A percentile compares a stretch with the other conserved stretches of the same genome.
Evolutionary conservation across 2,797 vertebrate species (phyloP).

Genomic region (Coregonus ussuriensis): DNA sequence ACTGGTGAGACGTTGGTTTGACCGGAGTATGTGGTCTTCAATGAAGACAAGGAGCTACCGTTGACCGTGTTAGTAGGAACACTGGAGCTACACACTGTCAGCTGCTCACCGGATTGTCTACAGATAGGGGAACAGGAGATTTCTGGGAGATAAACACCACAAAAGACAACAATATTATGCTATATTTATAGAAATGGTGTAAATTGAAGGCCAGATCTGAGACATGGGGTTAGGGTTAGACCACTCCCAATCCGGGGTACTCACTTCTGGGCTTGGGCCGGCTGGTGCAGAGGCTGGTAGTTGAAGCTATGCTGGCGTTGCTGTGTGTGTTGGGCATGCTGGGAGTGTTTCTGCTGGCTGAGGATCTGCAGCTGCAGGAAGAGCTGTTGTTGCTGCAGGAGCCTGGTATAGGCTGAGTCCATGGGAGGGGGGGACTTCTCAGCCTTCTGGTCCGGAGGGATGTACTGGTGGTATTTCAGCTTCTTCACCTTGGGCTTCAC

Average conservation of each 20-base stretch:
- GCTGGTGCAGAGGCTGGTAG: conserved; percentile 82
- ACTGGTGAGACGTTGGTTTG: conserved; percentile 83
- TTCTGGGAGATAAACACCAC: not conserved
- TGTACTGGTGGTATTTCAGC: conserved; percentile 98
- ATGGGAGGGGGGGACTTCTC: conserved; percentile 97
- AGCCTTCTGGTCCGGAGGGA: conserved; percentile 96
- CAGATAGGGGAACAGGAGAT: conserved; percentile 6
- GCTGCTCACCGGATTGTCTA: conserved; percentile 84
- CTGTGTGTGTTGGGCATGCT: conserved; percentile 54
- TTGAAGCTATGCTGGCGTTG: conserved; percentile 83
- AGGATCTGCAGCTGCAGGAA: conserved; percentile 98
- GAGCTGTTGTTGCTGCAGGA: conserved; percentile 97
- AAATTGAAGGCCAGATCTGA: not conserved
- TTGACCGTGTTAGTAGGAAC: conserved; percentile 70
- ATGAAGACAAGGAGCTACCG: conserved; percentile 81
- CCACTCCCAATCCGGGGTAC: conserved; percentile 46
- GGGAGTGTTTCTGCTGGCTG: conserved; percentile 88
- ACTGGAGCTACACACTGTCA: conserved; percentile 77
- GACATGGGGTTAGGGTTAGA: not conserved
- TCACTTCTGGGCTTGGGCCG: conserved; percentile 79
- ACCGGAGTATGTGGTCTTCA: conserved; percentile 87
- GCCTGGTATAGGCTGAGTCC: conserved; percentile 96
- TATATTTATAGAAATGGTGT: not conserved
- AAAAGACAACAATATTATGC: not conserved
- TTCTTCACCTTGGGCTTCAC: conserved; percentile 98